phyloP scores from a whole-genome alignment of 2,888 invertebrate genomes.

The Rhagonycha lutea region DNA sequence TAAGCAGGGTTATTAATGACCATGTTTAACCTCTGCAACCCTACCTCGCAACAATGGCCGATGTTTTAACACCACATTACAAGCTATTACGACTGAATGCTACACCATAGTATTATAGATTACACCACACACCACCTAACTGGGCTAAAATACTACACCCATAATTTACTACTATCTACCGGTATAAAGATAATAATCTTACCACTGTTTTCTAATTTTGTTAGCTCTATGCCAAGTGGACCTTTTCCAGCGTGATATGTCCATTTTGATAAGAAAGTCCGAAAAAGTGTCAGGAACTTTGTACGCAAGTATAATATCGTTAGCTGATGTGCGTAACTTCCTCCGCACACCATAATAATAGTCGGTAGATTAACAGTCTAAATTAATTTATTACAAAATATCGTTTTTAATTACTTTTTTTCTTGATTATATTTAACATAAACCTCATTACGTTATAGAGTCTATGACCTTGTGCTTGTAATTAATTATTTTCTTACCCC shows the following conservation, averaged over 20 bases:
- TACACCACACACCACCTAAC: background rate
- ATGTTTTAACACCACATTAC: conserved; percentile 57
- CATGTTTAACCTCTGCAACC: conserved; percentile 64
- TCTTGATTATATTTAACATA: background rate
- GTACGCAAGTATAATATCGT: no score
- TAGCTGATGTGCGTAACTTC: background rate
- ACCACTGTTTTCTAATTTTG: background rate
- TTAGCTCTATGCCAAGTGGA: background rate
- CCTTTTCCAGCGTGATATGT: background rate
- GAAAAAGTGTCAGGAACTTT: no score
- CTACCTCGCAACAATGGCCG: conserved; percentile 56
- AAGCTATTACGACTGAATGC: conserved; percentile 46
- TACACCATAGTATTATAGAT: background rate
- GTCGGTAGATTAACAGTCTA: background rate
- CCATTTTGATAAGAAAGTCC: background rate
- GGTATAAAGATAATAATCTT: background rate
- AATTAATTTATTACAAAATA: background rate
- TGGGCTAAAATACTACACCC: background rate
- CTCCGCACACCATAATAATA: background rate
- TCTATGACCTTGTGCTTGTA: background rate
- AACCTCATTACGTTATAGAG: background rate
- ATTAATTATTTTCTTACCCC: background rate
- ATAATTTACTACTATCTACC: background rate
- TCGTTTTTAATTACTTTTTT: background rate
- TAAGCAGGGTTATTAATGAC: conserved; percentile 67